These are phyloP conservation scores for Nesogale talazaci DNA, from an alignment of 2,113 vertebrate genomes.

Conservation along the genomic window DNA sequence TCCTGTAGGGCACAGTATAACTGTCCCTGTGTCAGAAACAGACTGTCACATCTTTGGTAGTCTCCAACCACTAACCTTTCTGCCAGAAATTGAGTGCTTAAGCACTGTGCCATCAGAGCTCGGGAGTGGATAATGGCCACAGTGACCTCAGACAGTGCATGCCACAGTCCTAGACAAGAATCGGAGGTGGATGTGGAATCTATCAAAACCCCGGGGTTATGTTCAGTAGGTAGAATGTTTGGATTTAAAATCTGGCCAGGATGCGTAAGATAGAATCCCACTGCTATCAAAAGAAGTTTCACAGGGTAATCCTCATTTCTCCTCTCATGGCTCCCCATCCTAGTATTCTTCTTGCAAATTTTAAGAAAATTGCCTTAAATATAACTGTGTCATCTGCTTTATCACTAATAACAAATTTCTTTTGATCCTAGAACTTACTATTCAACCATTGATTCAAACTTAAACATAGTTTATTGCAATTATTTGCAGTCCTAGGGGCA, in stretches of 20 bases:
- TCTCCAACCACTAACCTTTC: neutral
- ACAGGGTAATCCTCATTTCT: neutral
- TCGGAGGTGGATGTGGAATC: neutral
- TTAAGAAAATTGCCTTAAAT: neutral
- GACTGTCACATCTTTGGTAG: too few species aligned
- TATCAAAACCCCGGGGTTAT: neutral
- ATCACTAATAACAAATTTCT: neutral
- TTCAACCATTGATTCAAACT: neutral
- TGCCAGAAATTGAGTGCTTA: neutral
- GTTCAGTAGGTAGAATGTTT: neutral
- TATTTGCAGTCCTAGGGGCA: conserved; percentile 28
- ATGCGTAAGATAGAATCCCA: neutral
- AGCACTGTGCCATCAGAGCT: neutral
- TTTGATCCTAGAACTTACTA: neutral
- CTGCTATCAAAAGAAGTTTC: neutral
- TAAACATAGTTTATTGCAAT: neutral
- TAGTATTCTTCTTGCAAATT: neutral
- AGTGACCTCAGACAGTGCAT: neutral
- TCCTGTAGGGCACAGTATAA: neutral
- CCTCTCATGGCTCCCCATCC: neutral
- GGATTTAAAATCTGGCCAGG: neutral
- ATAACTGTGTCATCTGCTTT: neutral
- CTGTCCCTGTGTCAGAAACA: neutral
- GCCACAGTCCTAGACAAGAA: neutral
- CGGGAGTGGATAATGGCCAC: neutral